Evolutionary conservation across 2,888 invertebrate genomes (phyloP).

Genomic region (Dexiosoma caninum): DNA sequence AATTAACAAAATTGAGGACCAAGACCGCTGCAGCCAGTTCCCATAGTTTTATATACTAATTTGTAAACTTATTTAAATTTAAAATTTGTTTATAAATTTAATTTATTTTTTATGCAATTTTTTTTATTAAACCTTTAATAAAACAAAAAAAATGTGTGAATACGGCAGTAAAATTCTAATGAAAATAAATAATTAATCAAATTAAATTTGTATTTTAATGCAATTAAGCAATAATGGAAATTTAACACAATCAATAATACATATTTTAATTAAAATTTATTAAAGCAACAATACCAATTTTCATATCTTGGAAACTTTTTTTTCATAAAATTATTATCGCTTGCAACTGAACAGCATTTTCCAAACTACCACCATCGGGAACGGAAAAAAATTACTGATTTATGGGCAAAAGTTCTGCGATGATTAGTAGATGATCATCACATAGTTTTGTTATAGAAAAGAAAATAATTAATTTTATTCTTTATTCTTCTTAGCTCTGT

Average conservation of each 20-base stretch:
- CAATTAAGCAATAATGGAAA: background rate
- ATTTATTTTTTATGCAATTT: no score
- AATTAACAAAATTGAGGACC: no score
- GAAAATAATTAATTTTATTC: background rate
- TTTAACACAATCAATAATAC: background rate
- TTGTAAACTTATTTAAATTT: no score
- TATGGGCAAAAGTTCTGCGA: background rate
- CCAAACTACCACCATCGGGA: constrained; percentile 8
- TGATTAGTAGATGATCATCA: background rate
- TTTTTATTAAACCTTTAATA: no score
- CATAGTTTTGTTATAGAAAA: background rate
- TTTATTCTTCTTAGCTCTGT: background rate
- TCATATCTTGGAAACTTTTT: background rate
- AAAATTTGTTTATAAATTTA: no score
- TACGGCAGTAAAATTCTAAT: no score
- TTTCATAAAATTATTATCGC: constrained; percentile 1
- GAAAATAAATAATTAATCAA: no score
- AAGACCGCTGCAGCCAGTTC: no score
- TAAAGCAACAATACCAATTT: background rate
- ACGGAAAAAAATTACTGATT: background rate
- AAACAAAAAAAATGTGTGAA: no score
- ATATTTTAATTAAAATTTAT: constrained; percentile 35
- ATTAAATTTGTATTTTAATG: background rate
- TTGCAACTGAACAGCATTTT: constrained; percentile 5
- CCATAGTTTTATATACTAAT: no score